These are phyloP conservation scores for Amphibalanus amphitrite DNA, from an alignment of 1,140 invertebrate genomes.

Conservation along the genomic window DNA sequence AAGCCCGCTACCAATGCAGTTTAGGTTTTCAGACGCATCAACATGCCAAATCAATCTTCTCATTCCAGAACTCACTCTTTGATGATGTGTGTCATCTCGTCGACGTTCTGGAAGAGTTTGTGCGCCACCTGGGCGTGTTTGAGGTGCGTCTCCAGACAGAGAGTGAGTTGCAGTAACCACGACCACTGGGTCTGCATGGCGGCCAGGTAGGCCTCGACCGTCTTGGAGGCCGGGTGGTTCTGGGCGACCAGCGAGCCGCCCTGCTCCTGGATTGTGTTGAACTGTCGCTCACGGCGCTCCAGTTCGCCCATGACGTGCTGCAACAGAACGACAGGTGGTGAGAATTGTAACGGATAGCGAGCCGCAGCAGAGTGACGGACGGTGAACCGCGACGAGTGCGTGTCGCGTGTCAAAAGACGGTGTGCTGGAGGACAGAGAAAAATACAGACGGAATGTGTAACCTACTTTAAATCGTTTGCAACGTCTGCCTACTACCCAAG, in stretches of 20 bases:
- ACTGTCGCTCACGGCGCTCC: constrained; percentile 87
- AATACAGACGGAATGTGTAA: too few species aligned
- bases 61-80: background rate
- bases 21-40: too few species aligned
- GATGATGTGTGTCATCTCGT: background rate
- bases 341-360: too few species aligned
- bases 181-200: constrained; percentile 96
- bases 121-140: constrained; percentile 81
- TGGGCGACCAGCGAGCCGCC: constrained; percentile 83
- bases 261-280: constrained; percentile 84
- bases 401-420: too few species aligned
- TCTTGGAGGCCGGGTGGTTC: constrained; percentile 86
- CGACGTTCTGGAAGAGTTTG: constrained; percentile 76
- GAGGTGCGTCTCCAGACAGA: constrained; percentile 85
- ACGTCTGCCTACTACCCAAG: too few species aligned
- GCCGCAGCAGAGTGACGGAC: too few species aligned
- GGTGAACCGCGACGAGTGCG: too few species aligned
- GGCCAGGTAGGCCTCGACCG: constrained; percentile 85
- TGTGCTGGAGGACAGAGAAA: too few species aligned
- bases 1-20: too few species aligned
- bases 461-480: too few species aligned
- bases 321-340: too few species aligned
- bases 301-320: constrained; percentile 87
- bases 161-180: constrained; percentile 82
- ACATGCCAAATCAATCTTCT: too few species aligned